Percentiles rank a stretch among this genome's conserved stretches.
Conservation (phyloP, 2,888 invertebrate species). For the Trachelus troglodyta region DNA sequence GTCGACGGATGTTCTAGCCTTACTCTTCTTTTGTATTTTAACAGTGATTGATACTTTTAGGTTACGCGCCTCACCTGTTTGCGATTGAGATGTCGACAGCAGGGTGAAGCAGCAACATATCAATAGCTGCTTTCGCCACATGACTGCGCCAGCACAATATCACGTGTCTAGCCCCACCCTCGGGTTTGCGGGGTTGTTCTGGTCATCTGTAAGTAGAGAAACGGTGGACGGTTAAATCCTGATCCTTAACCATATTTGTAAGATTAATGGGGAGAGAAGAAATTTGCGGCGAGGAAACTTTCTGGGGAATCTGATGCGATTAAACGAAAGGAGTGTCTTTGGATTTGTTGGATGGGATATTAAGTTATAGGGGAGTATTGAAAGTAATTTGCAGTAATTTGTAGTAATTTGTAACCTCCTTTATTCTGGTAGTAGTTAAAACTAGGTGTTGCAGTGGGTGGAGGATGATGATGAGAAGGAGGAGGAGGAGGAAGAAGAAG, state of each 20-base stretch:
- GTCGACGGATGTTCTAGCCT: too few species aligned
- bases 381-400: background rate
- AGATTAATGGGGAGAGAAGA: background rate
- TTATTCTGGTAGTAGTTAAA: background rate
- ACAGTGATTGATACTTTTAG: constrained; percentile 29
- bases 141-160: constrained; percentile 51
- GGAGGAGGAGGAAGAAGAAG: constrained; percentile 11
- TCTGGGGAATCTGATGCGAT: background rate
- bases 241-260: background rate
- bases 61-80: constrained; percentile 50
- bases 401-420: background rate
- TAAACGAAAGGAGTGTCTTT: background rate
- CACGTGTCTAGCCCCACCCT: constrained; percentile 52
- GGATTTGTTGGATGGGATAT: too few species aligned
- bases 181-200: constrained; percentile 44
- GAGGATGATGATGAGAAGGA: background rate
- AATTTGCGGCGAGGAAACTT: background rate
- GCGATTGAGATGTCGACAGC: constrained; percentile 55
- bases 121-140: constrained; percentile 62
- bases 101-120: constrained; percentile 60
- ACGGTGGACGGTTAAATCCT: background rate
- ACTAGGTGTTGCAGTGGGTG: background rate
- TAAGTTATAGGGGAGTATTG: background rate
- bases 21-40: background rate
- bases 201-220: constrained; percentile 50